Conservation (phyloP, 1,140 invertebrate genomes). For the Drosophila pachea region DNA sequence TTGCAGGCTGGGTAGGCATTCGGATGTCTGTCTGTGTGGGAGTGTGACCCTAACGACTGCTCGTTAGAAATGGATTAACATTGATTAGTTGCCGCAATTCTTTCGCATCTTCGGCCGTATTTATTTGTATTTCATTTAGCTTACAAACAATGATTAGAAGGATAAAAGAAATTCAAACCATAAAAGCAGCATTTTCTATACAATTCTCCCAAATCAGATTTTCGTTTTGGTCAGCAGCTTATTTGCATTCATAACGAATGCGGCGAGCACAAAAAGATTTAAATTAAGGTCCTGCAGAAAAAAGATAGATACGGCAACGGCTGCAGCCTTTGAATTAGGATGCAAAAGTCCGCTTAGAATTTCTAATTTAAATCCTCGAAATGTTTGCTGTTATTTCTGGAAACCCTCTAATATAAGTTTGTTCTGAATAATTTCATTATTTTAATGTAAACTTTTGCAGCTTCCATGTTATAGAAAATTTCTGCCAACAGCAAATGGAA, state of each 20-base stretch:
- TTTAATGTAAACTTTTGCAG: no score
- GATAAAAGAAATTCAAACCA: slow-evolving; percentile 10
- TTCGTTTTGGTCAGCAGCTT: slow-evolving; percentile 27
- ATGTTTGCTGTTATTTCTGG: no score
- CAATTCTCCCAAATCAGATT: slow-evolving; percentile 57
- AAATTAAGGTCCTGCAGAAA: slow-evolving; percentile 11
- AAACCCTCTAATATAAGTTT: no score
- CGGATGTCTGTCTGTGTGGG: slow-evolving; percentile 34
- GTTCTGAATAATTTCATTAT: no score
- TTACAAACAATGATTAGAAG: slow-evolving; percentile 35
- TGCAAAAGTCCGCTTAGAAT: background rate
- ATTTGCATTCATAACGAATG: slow-evolving; percentile 51
- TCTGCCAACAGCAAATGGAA: background rate
- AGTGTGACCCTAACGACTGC: slow-evolving; percentile 48
- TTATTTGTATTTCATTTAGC: slow-evolving; percentile 17
- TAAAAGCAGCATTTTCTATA: slow-evolving; percentile 11
- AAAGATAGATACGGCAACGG: background rate
- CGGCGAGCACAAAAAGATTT: slow-evolving; percentile 7
- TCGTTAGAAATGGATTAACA: slow-evolving; percentile 76
- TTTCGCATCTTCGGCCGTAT: background rate
- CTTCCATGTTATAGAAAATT: no score
- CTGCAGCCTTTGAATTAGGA: background rate
- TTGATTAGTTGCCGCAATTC: slow-evolving; percentile 59
- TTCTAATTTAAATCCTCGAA: no score
- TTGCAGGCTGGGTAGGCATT: slow-evolving; percentile 58